Conservation (phyloP, 2,888 invertebrate genomes). For the Nysson spinosus region DNA sequence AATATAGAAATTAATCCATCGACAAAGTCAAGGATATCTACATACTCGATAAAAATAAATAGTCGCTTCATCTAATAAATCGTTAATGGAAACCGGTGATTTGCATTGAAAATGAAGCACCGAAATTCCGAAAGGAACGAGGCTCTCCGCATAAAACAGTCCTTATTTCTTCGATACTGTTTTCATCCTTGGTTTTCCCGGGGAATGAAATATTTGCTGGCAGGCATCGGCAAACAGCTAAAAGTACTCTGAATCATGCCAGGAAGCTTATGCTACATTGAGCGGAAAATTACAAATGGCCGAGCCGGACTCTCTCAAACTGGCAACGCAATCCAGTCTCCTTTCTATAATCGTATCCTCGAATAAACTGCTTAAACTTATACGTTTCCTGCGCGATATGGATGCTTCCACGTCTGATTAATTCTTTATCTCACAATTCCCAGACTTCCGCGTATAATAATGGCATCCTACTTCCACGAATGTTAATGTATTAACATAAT, state of each 20-base stretch:
- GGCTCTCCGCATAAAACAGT: neutral
- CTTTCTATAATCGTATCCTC: slow-evolving; percentile 38
- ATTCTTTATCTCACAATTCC: slow-evolving; percentile 15
- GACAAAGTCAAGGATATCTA: no score
- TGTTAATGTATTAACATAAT: no score
- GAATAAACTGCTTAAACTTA: slow-evolving; percentile 44
- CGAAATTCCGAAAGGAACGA: no score
- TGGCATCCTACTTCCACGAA: no score
- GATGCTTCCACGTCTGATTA: slow-evolving; percentile 10
- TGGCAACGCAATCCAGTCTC: slow-evolving; percentile 45
- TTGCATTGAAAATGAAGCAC: no score
- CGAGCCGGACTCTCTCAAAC: slow-evolving; percentile 56
- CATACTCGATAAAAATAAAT: no score
- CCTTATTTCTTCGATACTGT: slow-evolving; percentile 33
- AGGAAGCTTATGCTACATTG: slow-evolving; percentile 66
- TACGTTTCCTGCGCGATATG: slow-evolving; percentile 7
- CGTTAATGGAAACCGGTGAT: no score
- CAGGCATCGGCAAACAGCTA: slow-evolving; percentile 58
- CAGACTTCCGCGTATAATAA: no score
- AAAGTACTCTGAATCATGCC: slow-evolving; percentile 64
- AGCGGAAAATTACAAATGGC: slow-evolving; percentile 71
- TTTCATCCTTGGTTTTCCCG: slow-evolving; percentile 19
- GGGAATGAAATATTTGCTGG: slow-evolving; percentile 57
- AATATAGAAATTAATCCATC: no score
- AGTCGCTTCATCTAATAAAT: no score